Evolutionary conservation across 2,888 invertebrate genomes (phyloP).

Genomic region (Diadromus collaris): DNA sequence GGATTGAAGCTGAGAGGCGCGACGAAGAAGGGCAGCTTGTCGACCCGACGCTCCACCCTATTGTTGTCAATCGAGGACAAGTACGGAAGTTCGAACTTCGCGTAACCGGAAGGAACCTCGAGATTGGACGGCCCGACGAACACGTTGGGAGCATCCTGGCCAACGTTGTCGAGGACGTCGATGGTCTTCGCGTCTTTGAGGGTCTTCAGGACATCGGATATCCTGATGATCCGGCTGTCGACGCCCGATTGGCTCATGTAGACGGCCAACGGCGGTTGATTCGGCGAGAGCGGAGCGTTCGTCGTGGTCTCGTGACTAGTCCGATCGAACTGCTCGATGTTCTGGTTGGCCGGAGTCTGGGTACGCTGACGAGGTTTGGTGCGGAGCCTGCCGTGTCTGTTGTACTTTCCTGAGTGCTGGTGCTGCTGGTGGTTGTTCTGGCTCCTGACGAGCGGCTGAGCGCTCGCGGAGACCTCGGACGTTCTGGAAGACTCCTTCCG

Average conservation of each 20-base stretch:
- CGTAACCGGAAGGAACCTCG: slow-evolving; percentile 86
- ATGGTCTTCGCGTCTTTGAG: slow-evolving; percentile 88
- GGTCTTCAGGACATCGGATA: slow-evolving; percentile 86
- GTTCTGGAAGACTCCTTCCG: slow-evolving; percentile 52
- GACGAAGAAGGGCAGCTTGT: slow-evolving; percentile 91
- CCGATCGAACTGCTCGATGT: slow-evolving; percentile 47
- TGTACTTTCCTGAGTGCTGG: slow-evolving; percentile 64
- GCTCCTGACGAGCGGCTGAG: slow-evolving; percentile 68
- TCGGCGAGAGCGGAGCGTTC: slow-evolving; percentile 81
- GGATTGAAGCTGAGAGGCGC: slow-evolving; percentile 92
- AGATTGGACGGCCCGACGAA: slow-evolving; percentile 92
- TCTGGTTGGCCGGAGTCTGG: slow-evolving; percentile 55
- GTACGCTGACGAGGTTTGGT: slow-evolving; percentile 63
- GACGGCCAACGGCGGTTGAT: slow-evolving; percentile 92
- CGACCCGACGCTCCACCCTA: slow-evolving; percentile 86
- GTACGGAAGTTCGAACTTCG: slow-evolving; percentile 92
- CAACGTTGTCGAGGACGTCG: slow-evolving; percentile 88
- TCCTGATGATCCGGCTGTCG: slow-evolving; percentile 81
- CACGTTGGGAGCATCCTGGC: slow-evolving; percentile 87
- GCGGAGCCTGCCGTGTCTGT: slow-evolving; percentile 61
- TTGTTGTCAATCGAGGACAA: slow-evolving; percentile 87
- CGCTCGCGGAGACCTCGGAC: slow-evolving; percentile 50
- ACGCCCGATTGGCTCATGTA: slow-evolving; percentile 84
- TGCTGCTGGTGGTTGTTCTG: slow-evolving; percentile 72
- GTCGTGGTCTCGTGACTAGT: slow-evolving; percentile 51